Conservation (phyloP, 2,797 vertebrate species). For the Sternotherus odoratus region DNA sequence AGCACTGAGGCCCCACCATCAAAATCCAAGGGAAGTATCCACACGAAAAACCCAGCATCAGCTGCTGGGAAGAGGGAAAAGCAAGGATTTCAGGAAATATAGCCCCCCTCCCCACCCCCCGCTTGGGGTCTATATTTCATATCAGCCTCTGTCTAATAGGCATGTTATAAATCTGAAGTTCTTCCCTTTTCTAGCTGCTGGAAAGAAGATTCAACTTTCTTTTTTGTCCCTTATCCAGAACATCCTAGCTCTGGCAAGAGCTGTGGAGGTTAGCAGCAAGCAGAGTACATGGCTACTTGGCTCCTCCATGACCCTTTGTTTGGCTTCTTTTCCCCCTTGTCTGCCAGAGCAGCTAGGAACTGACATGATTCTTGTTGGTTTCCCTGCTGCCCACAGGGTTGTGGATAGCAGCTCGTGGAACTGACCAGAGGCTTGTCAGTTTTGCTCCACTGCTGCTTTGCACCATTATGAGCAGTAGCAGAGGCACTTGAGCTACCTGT, state of each 20-base stretch:
- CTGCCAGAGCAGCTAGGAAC: neutral
- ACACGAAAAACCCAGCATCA: neutral
- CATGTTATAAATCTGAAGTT: neutral
- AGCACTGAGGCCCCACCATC: neutral
- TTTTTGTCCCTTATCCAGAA: neutral
- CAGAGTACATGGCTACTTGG: neutral
- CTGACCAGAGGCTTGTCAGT: neutral
- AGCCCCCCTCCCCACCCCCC: too few relatives aligned
- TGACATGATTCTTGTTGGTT: neutral
- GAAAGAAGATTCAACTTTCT: neutral
- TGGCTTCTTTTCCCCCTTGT: neutral
- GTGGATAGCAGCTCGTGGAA: neutral
- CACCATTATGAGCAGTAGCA: neutral
- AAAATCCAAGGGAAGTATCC: neutral
- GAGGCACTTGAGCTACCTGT: neutral
- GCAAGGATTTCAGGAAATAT: neutral
- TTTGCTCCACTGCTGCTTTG: neutral
- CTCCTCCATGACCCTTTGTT: neutral
- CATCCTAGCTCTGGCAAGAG: neutral
- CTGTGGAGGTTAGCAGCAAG: neutral
- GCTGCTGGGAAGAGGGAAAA: neutral
- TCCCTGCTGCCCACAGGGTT: neutral
- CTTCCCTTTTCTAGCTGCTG: neutral
- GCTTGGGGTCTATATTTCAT: neutral
- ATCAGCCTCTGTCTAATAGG: neutral